These are phyloP conservation scores for Nothobranchius kuhntae DNA, from an alignment of 2,113 vertebrate genomes.

Conservation along the genomic window DNA sequence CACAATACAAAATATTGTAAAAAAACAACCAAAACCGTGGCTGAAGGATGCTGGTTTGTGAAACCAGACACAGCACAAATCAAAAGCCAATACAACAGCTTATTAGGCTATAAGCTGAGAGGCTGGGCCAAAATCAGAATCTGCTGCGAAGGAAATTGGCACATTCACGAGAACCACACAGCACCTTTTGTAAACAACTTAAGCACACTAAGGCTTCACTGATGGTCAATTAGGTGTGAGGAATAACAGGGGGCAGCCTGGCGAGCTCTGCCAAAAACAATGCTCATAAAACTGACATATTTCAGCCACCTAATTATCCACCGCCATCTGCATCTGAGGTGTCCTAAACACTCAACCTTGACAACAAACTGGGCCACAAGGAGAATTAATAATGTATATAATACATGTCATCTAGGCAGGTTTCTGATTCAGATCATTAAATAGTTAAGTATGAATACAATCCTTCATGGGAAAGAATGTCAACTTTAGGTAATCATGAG, in stretches of 20 bases:
- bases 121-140: slow-evolving; percentile 28
- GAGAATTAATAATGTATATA: slow-evolving; percentile 6
- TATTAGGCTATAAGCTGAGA: slow-evolving; percentile 22
- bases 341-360: slow-evolving; percentile 26
- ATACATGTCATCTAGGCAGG: not conserved
- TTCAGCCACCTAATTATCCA: slow-evolving; percentile 61
- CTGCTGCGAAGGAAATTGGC: slow-evolving; percentile 30
- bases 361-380: slow-evolving; percentile 23
- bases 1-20: slow-evolving; percentile 1
- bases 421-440: not conserved
- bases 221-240: slow-evolving; percentile 54
- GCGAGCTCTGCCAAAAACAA: slow-evolving; percentile 35
- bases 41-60: slow-evolving; percentile 11
- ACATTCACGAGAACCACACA: slow-evolving; percentile 27
- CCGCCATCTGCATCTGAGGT: slow-evolving; percentile 64
- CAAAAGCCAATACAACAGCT: slow-evolving; percentile 31
- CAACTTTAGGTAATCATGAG: no score
- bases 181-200: slow-evolving; percentile 47
- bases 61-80: slow-evolving; percentile 28
- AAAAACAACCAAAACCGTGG: slow-evolving; percentile 22
- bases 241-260: slow-evolving; percentile 39
- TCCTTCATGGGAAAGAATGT: no score
- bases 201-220: slow-evolving; percentile 38
- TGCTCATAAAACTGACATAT: slow-evolving; percentile 59
- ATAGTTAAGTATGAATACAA: not conserved